Percentiles rank a stretch among this genome's conserved stretches.
Conservation (phyloP, 1,140 invertebrate species). For the Zaprionus davidi region DNA sequence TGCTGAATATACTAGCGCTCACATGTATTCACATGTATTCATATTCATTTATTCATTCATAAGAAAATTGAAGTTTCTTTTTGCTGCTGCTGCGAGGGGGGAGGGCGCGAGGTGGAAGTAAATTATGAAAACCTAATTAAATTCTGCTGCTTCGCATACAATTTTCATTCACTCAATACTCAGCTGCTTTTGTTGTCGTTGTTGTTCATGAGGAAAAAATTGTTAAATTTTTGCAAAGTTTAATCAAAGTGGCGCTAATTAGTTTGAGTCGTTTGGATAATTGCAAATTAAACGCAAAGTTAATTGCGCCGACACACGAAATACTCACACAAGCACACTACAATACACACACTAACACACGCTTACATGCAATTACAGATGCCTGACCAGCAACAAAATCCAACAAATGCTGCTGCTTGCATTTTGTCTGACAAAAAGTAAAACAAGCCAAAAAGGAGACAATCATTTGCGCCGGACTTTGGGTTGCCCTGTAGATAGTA, state of each 20-base stretch:
- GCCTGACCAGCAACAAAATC: conserved; percentile 12
- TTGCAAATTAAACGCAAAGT: conserved; percentile 82
- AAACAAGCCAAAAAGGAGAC: conserved; percentile 38
- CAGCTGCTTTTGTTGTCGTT: not conserved
- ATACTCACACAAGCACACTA: conserved; percentile 39
- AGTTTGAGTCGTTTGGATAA: conserved; percentile 82
- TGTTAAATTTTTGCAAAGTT: conserved; percentile 66
- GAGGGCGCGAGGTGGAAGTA: not conserved
- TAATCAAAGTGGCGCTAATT: conserved; percentile 82
- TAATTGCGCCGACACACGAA: conserved; percentile 81
- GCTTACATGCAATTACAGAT: conserved; percentile 56
- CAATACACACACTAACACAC: conserved; percentile 27
- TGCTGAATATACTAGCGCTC: not conserved
- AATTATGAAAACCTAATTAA: conserved; percentile 28
- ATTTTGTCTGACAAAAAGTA: conserved; percentile 61
- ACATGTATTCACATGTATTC: conserved; percentile 13
- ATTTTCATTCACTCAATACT: conserved; percentile 6
- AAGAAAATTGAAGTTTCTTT: conserved; percentile 30
- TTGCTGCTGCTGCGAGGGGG: not conserved
- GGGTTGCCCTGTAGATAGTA: not conserved
- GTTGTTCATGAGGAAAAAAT: conserved; percentile 32
- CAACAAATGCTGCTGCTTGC: conserved; percentile 40
- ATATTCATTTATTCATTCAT: conserved; percentile 27
- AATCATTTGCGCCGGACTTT: not conserved
- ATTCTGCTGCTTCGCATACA: conserved; percentile 11